phyloP scores from a whole-genome alignment of 92 coral and sea anemone species.

The Parazoanthus swiftii region DNA sequence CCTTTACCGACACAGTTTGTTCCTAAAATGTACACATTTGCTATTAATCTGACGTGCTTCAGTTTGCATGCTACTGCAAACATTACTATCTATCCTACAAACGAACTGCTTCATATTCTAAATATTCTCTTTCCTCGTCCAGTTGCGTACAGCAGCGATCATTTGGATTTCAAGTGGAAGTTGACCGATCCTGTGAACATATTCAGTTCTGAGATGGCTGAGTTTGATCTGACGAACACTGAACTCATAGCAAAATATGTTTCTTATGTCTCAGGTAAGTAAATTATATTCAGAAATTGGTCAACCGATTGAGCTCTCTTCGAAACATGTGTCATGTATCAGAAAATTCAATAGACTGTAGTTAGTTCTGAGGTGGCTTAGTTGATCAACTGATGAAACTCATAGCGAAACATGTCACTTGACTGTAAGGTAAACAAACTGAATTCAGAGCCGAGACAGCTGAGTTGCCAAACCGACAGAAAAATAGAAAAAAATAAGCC shows the following conservation, averaged over 20 bases:
- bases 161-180: slow-evolving; percentile 88
- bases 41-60: too few relatives aligned
- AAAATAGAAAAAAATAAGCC: slow-evolving; percentile 50
- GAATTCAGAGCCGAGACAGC: slow-evolving; percentile 85
- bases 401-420: slow-evolving; percentile 61
- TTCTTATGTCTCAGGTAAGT: slow-evolving; percentile 90
- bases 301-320: slow-evolving; percentile 67
- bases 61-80: too few relatives aligned
- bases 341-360: not conserved
- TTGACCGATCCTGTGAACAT: slow-evolving; percentile 72
- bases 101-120: not conserved
- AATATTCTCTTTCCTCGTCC: not conserved
- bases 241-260: slow-evolving; percentile 61
- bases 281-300: slow-evolving; percentile 79
- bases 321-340: slow-evolving; percentile 76
- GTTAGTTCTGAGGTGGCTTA: slow-evolving; percentile 79
- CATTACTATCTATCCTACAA: not conserved
- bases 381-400: slow-evolving; percentile 79
- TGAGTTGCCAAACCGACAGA: slow-evolving; percentile 82
- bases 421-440: slow-evolving; percentile 73
- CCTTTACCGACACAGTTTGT: too few relatives aligned
- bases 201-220: slow-evolving; percentile 86
- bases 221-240: slow-evolving; percentile 88
- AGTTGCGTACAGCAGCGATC: slow-evolving; percentile 92
- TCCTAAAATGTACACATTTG: not conserved